A percentile compares a stretch with the other conserved stretches of the same genome.
Evolutionary conservation across 2,797 vertebrate species (phyloP).

Genomic region (Bradypus variegatus): DNA sequence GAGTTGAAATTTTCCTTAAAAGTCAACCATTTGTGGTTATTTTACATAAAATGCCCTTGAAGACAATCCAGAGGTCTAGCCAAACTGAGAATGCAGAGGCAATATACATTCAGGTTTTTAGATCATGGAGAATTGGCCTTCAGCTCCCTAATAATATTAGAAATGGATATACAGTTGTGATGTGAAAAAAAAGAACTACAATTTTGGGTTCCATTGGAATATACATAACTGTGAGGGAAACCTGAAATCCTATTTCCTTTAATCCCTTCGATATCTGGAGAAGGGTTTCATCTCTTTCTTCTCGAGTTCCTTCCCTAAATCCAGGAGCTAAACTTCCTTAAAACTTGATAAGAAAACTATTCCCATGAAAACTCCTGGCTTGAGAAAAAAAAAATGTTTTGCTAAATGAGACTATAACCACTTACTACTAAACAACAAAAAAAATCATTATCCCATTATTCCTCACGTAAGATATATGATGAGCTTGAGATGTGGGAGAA

Average conservation of each 20-base stretch:
- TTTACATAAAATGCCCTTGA: constrained; percentile 31
- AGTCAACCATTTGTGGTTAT: not conserved
- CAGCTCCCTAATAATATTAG: constrained; percentile 20
- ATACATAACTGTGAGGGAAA: constrained; percentile 1
- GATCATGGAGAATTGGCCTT: not conserved
- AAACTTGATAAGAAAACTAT: not conserved
- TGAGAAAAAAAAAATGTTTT: not conserved
- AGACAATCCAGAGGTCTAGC: constrained; percentile 9
- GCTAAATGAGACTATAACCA: not conserved
- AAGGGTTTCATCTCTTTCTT: not conserved
- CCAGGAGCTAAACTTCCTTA: constrained; percentile 24
- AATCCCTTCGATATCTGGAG: not conserved
- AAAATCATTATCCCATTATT: constrained; percentile 13
- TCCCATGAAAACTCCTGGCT: constrained; percentile 14
- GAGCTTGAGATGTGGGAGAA: not conserved
- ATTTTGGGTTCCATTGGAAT: not conserved
- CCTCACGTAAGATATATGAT: not conserved
- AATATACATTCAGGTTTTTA: constrained; percentile 30
- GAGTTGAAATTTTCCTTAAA: constrained; percentile 31
- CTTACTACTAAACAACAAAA: not conserved
- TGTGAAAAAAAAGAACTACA: constrained; percentile 32
- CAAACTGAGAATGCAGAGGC: not conserved
- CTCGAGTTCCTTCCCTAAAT: not conserved
- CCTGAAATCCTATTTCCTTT: constrained; percentile 19
- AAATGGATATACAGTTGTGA: not conserved